A percentile compares a stretch with the other conserved stretches of the same genome.
These are phyloP conservation scores for Orthosia cruda DNA, from an alignment of 2,888 invertebrate species.

Conservation along the genomic window DNA sequence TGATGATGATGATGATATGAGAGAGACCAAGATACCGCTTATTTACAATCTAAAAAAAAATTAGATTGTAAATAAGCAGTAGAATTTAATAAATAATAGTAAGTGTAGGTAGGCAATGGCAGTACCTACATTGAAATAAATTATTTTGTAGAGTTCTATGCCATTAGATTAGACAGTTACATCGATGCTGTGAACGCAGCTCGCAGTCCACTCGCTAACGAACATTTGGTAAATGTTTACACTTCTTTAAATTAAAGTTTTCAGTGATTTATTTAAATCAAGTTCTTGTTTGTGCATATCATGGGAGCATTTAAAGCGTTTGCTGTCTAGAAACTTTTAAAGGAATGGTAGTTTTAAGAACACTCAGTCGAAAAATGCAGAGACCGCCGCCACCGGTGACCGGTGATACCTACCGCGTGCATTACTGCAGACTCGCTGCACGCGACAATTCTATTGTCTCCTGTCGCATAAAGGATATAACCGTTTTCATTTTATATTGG, in stretches of 20 bases:
- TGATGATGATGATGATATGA: no score
- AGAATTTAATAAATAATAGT: no score
- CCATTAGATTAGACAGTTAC: conserved; percentile 31
- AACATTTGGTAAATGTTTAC: conserved; percentile 47
- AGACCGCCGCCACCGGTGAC: neutral
- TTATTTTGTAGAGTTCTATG: conserved; percentile 29
- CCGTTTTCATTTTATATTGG: neutral
- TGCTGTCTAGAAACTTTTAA: conserved; percentile 47
- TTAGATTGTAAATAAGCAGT: no score
- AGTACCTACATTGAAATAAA: neutral
- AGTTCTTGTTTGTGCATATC: conserved; percentile 26
- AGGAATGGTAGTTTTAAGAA: conserved; percentile 30
- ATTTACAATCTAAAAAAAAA: no score
- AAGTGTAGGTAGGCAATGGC: neutral
- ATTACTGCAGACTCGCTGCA: conserved; percentile 31
- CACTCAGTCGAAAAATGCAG: conserved; percentile 25
- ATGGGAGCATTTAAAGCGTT: conserved; percentile 4
- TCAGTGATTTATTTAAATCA: conserved; percentile 29
- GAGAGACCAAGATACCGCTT: no score
- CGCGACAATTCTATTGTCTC: conserved; percentile 41
- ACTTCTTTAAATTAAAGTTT: conserved; percentile 36
- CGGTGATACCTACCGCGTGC: neutral
- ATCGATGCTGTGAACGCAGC: conserved; percentile 40
- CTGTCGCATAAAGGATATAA: conserved; percentile 13
- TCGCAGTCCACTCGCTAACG: conserved; percentile 34